phyloP scores from a whole-genome alignment of 1,140 invertebrate genomes.

The Coptotermes formosanus region DNA sequence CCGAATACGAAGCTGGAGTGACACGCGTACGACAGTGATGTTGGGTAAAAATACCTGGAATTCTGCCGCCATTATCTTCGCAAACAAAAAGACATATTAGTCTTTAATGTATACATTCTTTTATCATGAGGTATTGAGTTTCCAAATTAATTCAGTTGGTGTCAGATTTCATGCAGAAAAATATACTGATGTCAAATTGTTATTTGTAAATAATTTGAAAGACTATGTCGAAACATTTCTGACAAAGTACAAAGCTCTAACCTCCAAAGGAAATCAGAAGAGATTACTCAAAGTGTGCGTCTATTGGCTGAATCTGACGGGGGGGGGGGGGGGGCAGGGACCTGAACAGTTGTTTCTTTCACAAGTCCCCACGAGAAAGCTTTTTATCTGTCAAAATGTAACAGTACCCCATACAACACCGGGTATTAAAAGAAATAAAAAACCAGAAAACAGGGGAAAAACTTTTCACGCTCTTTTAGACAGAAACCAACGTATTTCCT shows the following conservation, averaged over 20 bases:
- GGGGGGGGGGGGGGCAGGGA: no score
- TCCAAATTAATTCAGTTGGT: neutral
- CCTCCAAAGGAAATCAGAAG: no score
- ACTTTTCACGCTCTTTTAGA: neutral
- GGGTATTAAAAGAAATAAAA: constrained; percentile 11
- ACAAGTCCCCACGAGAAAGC: neutral
- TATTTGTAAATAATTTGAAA: neutral
- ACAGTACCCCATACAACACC: neutral
- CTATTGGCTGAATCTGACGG: no score
- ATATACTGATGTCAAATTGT: neutral
- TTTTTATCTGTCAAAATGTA: neutral
- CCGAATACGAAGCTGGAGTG: no score
- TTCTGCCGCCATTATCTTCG: no score
- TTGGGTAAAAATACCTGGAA: no score
- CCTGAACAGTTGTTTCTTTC: neutral
- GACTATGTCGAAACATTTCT: neutral
- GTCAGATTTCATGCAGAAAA: neutral
- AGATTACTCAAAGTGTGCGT: no score
- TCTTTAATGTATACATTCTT: no score
- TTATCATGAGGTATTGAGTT: neutral
- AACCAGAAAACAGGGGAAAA: neutral
- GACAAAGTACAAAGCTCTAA: no score
- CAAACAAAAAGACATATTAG: no score
- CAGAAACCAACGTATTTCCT: neutral
- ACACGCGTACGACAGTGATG: no score